Percentiles rank a stretch among this genome's conserved stretches.
These are phyloP conservation scores for Beris chalybata DNA, from an alignment of 2,888 invertebrate genomes.

Conservation along the genomic window DNA sequence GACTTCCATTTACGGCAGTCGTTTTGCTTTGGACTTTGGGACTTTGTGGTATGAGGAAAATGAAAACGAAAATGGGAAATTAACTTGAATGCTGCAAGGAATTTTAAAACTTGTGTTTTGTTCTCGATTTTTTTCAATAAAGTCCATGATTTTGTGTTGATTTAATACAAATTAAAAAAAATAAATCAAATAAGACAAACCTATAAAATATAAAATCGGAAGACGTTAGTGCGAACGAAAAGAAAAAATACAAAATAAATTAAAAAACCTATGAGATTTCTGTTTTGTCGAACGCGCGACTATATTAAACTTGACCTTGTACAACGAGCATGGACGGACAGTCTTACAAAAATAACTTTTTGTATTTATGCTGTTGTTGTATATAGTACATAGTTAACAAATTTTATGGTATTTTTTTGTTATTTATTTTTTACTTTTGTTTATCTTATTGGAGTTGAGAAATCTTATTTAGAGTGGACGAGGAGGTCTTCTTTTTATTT, in stretches of 20 bases:
- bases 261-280: too few relatives aligned
- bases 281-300: background rate
- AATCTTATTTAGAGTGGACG: too few relatives aligned
- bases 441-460: too few relatives aligned
- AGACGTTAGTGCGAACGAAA: too few relatives aligned
- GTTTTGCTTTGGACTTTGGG: background rate
- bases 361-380: background rate
- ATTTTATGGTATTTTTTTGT: too few relatives aligned
- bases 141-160: background rate
- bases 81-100: background rate
- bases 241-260: too few relatives aligned
- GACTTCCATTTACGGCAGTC: background rate
- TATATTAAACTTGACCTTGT: conserved; percentile 26
- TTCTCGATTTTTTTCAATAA: background rate
- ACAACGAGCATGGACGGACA: conserved; percentile 16
- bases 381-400: too few relatives aligned
- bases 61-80: background rate
- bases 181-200: background rate
- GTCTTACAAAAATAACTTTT: conserved; percentile 23
- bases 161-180: background rate
- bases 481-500: too few relatives aligned
- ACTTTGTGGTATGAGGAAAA: background rate
- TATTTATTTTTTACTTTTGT: too few relatives aligned
- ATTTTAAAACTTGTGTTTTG: background rate
- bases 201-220: background rate